Evolutionary conservation across 2,888 invertebrate species (phyloP).

Genomic region (Drosophila multiciliata): DNA sequence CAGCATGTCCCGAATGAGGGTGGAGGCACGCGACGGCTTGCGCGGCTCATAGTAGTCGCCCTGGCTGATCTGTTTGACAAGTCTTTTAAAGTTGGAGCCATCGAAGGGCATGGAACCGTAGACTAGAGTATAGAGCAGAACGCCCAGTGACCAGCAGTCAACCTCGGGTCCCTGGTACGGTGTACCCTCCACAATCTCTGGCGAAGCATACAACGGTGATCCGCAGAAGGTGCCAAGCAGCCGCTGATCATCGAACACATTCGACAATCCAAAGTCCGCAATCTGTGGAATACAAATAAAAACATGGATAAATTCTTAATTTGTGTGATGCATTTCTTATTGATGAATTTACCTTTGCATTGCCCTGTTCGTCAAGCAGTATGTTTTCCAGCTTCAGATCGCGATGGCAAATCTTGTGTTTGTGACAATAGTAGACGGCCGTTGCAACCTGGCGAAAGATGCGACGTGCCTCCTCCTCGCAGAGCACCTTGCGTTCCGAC

Average conservation of each 20-base stretch:
- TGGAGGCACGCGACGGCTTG: constrained; percentile 96
- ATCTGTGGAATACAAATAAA: constrained; percentile 87
- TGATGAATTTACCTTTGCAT: constrained; percentile 91
- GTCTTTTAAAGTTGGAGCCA: constrained; percentile 98
- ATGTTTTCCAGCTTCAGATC: constrained; percentile 98
- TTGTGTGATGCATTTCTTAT: background rate
- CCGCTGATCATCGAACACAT: constrained; percentile 96
- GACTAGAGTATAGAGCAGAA: constrained; percentile 97
- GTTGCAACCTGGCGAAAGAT: constrained; percentile 98
- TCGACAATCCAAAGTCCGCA: constrained; percentile 99
- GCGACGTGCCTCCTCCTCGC: constrained; percentile 95
- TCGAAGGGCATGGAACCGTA: constrained; percentile 99
- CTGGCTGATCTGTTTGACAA: constrained; percentile 98
- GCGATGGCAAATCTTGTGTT: constrained; percentile 98
- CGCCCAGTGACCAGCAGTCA: constrained; percentile 97
- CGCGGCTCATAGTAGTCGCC: constrained; percentile 99
- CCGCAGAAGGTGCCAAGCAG: constrained; percentile 97
- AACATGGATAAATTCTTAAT: background rate
- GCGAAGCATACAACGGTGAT: constrained; percentile 97
- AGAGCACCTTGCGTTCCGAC: constrained; percentile 95
- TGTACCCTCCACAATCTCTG: constrained; percentile 98
- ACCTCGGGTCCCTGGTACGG: constrained; percentile 99
- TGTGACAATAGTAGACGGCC: constrained; percentile 98
- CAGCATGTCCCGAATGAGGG: constrained; percentile 96
- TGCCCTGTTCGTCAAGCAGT: constrained; percentile 95